Percentiles rank a stretch among this genome's conserved stretches.
Conservation (phyloP, 2,888 invertebrate genomes). For the Ophion costatus region DNA sequence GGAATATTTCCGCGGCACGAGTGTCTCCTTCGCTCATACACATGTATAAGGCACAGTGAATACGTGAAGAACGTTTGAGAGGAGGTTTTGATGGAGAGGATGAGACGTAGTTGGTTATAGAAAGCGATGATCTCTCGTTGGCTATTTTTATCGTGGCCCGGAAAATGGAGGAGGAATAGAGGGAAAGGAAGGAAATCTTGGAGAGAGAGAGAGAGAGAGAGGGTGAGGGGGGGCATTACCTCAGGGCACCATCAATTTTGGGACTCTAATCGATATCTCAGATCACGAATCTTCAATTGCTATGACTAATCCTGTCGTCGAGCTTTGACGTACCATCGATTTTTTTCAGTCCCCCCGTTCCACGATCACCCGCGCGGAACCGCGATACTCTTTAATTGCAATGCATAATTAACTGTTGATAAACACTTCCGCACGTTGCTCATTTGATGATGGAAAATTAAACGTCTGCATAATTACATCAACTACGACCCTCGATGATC, state of each 20-base stretch:
- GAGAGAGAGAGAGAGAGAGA: not conserved
- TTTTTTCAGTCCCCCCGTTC: not conserved
- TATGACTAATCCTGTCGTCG: not conserved
- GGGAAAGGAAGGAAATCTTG: not conserved
- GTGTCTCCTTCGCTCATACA: slow-evolving; percentile 24
- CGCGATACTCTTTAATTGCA: not conserved
- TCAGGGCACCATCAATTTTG: not conserved
- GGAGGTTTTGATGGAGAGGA: not conserved
- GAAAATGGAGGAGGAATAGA: not conserved
- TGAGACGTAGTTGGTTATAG: slow-evolving; percentile 34
- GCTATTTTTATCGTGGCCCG: not conserved
- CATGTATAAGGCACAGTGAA: slow-evolving; percentile 1
- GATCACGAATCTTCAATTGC: not conserved
- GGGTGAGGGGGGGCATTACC: no score
- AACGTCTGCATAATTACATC: not conserved
- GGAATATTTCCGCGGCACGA: slow-evolving; percentile 16
- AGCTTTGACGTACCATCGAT: slow-evolving; percentile 8
- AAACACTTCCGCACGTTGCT: not conserved
- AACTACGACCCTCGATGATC: not conserved
- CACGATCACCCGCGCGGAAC: not conserved
- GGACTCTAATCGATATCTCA: not conserved
- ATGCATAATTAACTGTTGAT: not conserved
- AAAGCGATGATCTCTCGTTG: slow-evolving; percentile 2
- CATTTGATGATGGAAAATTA: not conserved
- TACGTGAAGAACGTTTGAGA: slow-evolving; percentile 2